Base-by-base conservation (phyloP, 2,797 vertebrate species). In the Notamacropus eugenii region DNA sequence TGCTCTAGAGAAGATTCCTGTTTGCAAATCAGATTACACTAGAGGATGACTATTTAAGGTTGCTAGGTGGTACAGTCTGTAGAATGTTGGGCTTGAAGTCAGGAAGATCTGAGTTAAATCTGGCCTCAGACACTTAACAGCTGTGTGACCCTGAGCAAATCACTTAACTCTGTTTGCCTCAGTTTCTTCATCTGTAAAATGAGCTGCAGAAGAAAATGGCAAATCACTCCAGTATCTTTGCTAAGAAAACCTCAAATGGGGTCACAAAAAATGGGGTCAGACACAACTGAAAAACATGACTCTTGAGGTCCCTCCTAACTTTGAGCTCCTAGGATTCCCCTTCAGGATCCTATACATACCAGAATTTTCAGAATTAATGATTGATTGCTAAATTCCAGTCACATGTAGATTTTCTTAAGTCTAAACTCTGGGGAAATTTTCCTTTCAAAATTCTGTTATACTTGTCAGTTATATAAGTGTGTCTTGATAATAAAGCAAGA, bases 151-250 rank as follows among this genome's bases (percentile, higher is more conserved):
- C 55, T 93, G 67, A 13, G 93, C n/a, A 34, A 58, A 67, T 67
- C 2, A 5, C 55, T 55, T 3, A 74, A 74, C 14, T 16, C 55
- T 6, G 1, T 90, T 82, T 96, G 55, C 11, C 90, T 90, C 54
- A 28, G 54, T n/a, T 55, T 74, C 34, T 74, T 74, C 34, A 14
- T 93, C 56, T 97, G 91, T 55, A 90, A 94, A 91, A 93, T 12
- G 55, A 95, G 91, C 90, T 34, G 50, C 9, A 40, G 62, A 19
- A 74, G 62, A 16, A 74, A 74, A 74, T 74, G 62, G 34, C 34
- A 74, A 74, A 74, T 13, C 34, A n/a, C 14, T 74, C 34, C 34
- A n/a, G 62, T 29, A 74, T n/a, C 14, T 74, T 22, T 40, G 34
- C 62, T 13, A n/a, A 74, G 34, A 74, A 74, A n/a, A n/a, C 62